phyloP scores from a whole-genome alignment of 2,113 vertebrate genomes.

The Sapajus apella region DNA sequence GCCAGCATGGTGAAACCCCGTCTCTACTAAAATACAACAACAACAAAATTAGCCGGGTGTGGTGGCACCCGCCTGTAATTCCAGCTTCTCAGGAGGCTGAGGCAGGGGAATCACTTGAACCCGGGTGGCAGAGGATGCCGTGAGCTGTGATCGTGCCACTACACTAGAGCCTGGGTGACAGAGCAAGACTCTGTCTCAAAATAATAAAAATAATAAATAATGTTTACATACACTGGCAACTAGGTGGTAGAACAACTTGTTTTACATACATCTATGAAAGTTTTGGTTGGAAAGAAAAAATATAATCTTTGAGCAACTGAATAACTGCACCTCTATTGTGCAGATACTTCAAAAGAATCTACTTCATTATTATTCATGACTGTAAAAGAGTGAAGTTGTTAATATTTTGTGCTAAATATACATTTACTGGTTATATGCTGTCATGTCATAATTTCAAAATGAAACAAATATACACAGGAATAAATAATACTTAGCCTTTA shows the following conservation, averaged over 20 bases:
- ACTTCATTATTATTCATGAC: not conserved
- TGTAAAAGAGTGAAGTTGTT: not conserved
- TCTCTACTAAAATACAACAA: no score
- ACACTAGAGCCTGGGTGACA: no score
- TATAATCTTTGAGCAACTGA: not conserved
- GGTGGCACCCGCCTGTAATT: no score
- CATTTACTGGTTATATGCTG: not conserved
- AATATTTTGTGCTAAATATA: not conserved
- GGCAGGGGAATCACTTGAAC: no score
- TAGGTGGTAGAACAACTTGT: not conserved
- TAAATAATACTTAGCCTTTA: conserved; percentile 7
- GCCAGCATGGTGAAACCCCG: no score
- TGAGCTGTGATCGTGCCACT: no score
- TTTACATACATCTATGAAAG: not conserved
- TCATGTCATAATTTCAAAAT: not conserved
- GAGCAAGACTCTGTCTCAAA: no score
- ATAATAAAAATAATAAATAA: not conserved
- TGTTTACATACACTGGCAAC: not conserved
- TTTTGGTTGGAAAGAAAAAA: not conserved
- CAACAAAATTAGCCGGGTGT: no score
- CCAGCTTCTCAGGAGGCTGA: no score
- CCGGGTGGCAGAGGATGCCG: no score
- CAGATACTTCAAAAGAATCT: not conserved
- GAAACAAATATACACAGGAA: not conserved
- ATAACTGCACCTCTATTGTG: not conserved